These are phyloP conservation scores for Pharmacophagus antenor DNA, from an alignment of 2,888 invertebrate species.

Conservation along the genomic window DNA sequence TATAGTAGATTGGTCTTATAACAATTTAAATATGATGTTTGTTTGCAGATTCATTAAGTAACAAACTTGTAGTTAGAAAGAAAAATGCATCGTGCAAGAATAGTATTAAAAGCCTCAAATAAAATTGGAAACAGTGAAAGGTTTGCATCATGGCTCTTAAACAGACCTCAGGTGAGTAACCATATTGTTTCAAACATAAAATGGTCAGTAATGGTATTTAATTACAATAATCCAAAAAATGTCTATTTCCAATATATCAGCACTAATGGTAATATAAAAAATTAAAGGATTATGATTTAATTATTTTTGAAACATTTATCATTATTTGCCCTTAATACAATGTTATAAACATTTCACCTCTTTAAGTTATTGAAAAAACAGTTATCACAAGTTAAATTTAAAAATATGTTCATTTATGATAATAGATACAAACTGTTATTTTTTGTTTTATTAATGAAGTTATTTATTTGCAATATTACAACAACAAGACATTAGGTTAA, in stretches of 20 bases:
- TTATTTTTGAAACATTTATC: too few relatives aligned
- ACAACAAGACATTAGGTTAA: not conserved
- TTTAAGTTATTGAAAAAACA: too few relatives aligned
- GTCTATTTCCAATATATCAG: too few relatives aligned
- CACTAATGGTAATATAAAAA: too few relatives aligned
- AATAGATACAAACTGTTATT: not conserved
- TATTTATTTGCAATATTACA: not conserved
- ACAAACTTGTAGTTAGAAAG: constrained; percentile 22
- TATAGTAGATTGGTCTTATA: not conserved
- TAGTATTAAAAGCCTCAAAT: constrained; percentile 84
- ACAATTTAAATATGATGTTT: not conserved
- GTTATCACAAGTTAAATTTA: not conserved
- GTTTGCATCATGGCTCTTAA: constrained; percentile 90
- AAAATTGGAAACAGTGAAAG: constrained; percentile 84
- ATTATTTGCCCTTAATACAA: too few relatives aligned
- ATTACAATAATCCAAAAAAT: too few relatives aligned
- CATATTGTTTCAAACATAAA: too few relatives aligned
- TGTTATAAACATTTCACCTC: too few relatives aligned
- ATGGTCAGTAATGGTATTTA: too few relatives aligned
- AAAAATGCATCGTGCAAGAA: constrained; percentile 90
- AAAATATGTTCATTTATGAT: not conserved
- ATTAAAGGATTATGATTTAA: too few relatives aligned
- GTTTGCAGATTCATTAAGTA: constrained; percentile 40
- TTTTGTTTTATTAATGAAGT: not conserved
- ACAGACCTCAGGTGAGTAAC: constrained; percentile 72